Percentiles rank a stretch among this genome's conserved stretches.
These are phyloP conservation scores for Phalacrocorax carbo DNA, from an alignment of 2,113 vertebrate species.

Conservation along the genomic window DNA sequence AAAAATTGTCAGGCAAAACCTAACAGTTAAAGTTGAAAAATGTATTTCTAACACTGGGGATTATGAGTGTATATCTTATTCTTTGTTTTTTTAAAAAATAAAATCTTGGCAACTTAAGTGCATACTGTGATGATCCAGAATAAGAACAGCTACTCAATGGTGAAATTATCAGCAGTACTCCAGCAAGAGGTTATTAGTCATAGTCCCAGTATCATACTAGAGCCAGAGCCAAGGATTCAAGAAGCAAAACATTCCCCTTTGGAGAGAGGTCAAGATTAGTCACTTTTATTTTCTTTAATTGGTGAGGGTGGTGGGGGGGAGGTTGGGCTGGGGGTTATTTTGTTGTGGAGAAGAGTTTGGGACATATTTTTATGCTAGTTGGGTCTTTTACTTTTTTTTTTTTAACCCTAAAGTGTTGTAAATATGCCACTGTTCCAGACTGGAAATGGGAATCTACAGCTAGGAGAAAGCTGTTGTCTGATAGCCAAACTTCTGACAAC, in stretches of 20 bases:
- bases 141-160: slow-evolving; percentile 62
- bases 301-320: not conserved
- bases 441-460: not conserved
- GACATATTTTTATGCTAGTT: slow-evolving; percentile 14
- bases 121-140: slow-evolving; percentile 46
- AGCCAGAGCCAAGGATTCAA: slow-evolving; percentile 63
- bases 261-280: slow-evolving; percentile 62
- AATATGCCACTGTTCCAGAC: not conserved
- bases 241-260: slow-evolving; percentile 65
- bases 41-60: slow-evolving; percentile 43
- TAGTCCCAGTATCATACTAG: slow-evolving; percentile 56
- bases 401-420: slow-evolving; percentile 33
- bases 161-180: slow-evolving; percentile 69
- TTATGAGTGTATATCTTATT: slow-evolving; percentile 41
- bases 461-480: slow-evolving; percentile 11
- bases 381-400: not conserved
- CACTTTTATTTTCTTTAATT: slow-evolving; percentile 51
- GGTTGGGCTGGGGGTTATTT: not conserved
- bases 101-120: slow-evolving; percentile 55
- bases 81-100: slow-evolving; percentile 24
- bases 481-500: slow-evolving; percentile 37
- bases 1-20: slow-evolving; percentile 34
- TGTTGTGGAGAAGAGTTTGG: not conserved
- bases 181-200: slow-evolving; percentile 63
- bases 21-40: slow-evolving; percentile 55